phyloP scores from a whole-genome alignment of 1,140 invertebrate genomes.

The Meloidogyne exigua region DNA sequence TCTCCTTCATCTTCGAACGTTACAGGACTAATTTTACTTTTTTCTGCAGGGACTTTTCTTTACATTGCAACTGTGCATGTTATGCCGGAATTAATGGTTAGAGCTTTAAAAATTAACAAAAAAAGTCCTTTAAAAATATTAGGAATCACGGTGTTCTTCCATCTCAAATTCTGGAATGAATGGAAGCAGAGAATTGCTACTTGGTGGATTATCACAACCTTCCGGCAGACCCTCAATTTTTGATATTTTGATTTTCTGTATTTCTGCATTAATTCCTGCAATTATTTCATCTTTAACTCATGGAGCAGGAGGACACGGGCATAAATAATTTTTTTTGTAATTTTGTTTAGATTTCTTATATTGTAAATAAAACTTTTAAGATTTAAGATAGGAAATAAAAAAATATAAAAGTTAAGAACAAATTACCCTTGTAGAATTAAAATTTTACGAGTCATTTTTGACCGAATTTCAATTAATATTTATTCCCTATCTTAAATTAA shows the following conservation, averaged over 20 bases:
- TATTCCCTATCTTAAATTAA: too few species aligned
- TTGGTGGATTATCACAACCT: slow-evolving; percentile 5
- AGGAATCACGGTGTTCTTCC: slow-evolving; percentile 22
- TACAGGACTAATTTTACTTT: slow-evolving; percentile 92
- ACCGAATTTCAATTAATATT: too few species aligned
- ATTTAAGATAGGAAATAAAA: background rate
- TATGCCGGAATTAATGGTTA: slow-evolving; percentile 77
- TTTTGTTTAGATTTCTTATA: background rate
- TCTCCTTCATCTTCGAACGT: slow-evolving; percentile 77
- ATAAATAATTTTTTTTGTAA: background rate
- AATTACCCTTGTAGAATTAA: too few species aligned
- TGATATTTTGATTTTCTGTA: slow-evolving; percentile 24
- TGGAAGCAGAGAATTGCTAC: slow-evolving; percentile 16
- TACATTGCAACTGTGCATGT: slow-evolving; percentile 98
- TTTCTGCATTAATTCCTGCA: slow-evolving; percentile 29
- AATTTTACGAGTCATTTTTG: too few species aligned
- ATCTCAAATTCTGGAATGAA: slow-evolving; percentile 8
- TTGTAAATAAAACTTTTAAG: background rate
- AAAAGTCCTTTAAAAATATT: background rate
- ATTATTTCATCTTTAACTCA: slow-evolving; percentile 28
- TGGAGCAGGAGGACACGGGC: slow-evolving; percentile 6
- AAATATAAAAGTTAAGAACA: too few species aligned
- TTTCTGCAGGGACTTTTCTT: slow-evolving; percentile 95
- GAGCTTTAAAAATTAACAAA: background rate
- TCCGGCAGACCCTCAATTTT: slow-evolving; percentile 13